Evolutionary conservation across 2,888 invertebrate species (phyloP), one percentile per base, ranked within the genome.

Genomic region (Agrochola circellaris): DNA sequence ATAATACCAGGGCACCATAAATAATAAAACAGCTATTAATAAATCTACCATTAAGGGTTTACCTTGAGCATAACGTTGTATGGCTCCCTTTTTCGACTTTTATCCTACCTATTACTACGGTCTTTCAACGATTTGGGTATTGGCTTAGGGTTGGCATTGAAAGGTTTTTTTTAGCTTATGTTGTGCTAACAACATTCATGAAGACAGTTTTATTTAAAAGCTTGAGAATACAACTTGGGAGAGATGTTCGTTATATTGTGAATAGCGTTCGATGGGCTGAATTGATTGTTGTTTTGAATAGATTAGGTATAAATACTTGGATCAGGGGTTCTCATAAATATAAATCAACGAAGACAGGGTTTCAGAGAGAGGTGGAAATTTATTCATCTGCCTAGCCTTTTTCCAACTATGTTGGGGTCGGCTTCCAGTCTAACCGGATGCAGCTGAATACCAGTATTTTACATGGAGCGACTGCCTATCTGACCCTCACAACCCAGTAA

Each of bases 61-160:
- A 85, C 83, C 77, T 85, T 75, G 20, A 58, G 51, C 72, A 70
- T 76, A 60, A 74, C 66, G 38, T 38, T 38, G 54, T 60, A 68
- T 75, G 20, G 69, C 45, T 79, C 58, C 60, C 68, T 68, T 73
- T 73, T 77, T 62, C 26, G 34, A 69, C n/a, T 70, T 70, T 79
- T 80, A 79, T 80, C 80, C 65, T 60, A 60, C 79, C 34, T 69
- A 74, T 82, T 78, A 82, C 66, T 78, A 66, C 54, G 67, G 61
- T 65, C 69, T 75, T 45, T 60, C 34, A 73, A 69, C 66, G 81
- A 86, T 84, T 86, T 82, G 84, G 79, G 72, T 56, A 68, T 68
- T 68, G 2, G 17, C 42, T 76, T 71, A 73, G 58, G 58, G 68
- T 9, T 79, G 60, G 15, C 58, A 51, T 64, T 51, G n/a, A 65